phyloP scores from a whole-genome alignment of 2,888 invertebrate species.

The Tipula lateralis region DNA sequence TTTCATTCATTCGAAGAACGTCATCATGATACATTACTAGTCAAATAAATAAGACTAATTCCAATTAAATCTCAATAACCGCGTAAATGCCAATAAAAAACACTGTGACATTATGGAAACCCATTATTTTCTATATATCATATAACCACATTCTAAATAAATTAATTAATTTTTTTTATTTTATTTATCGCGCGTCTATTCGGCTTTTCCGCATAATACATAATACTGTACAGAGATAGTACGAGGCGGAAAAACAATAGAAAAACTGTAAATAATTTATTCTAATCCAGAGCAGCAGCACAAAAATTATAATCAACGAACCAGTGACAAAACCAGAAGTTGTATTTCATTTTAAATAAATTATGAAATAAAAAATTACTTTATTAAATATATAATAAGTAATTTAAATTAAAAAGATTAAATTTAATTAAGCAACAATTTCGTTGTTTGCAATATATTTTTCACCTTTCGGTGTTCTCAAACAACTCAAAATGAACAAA shows the following conservation, averaged over 20 bases:
- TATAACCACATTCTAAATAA: background rate
- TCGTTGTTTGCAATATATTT: background rate
- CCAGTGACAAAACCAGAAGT: background rate
- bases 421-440: background rate
- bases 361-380: background rate
- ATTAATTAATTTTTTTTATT: background rate
- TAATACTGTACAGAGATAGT: no score
- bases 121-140: background rate
- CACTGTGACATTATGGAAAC: background rate
- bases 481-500: background rate
- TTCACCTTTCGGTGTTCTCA: background rate
- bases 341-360: background rate
- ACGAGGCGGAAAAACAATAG: background rate
- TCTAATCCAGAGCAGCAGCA: background rate
- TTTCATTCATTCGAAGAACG: no score
- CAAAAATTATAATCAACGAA: background rate
- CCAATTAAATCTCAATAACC: no score
- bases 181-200: background rate
- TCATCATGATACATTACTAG: no score
- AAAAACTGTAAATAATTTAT: background rate
- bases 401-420: conserved; percentile 11
- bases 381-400: background rate
- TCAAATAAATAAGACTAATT: no score
- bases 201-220: background rate
- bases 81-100: no score